Percentiles rank a stretch among this genome's conserved stretches.
Conservation (phyloP, 2,888 invertebrate species). For the Dasypogon diadema region DNA sequence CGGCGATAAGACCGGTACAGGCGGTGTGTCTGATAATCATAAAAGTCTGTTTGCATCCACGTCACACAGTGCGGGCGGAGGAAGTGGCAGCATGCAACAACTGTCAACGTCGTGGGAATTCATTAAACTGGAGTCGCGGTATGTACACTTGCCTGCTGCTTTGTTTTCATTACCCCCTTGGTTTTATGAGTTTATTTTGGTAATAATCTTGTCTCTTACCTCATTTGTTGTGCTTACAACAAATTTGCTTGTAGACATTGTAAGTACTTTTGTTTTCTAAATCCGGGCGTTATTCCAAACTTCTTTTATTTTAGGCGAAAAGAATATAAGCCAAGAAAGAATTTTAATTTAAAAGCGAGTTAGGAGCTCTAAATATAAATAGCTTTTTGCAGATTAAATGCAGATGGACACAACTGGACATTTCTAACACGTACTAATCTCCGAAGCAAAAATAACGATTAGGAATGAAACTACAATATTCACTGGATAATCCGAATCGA, state of each 20-base stretch:
- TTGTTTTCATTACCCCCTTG: slow-evolving; percentile 29
- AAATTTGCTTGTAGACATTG: neutral
- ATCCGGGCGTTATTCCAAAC: too few species aligned
- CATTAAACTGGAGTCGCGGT: slow-evolving; percentile 46
- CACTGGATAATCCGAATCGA: too few species aligned
- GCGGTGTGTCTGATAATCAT: slow-evolving; percentile 28
- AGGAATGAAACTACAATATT: too few species aligned
- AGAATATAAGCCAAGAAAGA: too few species aligned
- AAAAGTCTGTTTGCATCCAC: slow-evolving; percentile 20
- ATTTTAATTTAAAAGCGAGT: too few species aligned
- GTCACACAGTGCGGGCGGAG: neutral
- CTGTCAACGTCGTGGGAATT: slow-evolving; percentile 52
- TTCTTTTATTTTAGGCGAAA: too few species aligned
- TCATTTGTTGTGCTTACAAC: neutral
- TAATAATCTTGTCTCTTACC: neutral
- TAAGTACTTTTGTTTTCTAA: neutral
- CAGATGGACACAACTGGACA: too few species aligned
- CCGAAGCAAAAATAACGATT: too few species aligned
- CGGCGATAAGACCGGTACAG: slow-evolving; percentile 8
- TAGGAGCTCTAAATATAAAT: too few species aligned
- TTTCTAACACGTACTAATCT: too few species aligned
- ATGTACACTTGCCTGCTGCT: slow-evolving; percentile 22
- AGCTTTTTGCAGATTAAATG: too few species aligned
- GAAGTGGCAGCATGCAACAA: slow-evolving; percentile 42
- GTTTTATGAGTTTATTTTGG: slow-evolving; percentile 34